A percentile compares a stretch with the other conserved stretches of the same genome.
Evolutionary conservation across 1,140 invertebrate species (phyloP).

Genomic region (Nautilus pompilius): DNA sequence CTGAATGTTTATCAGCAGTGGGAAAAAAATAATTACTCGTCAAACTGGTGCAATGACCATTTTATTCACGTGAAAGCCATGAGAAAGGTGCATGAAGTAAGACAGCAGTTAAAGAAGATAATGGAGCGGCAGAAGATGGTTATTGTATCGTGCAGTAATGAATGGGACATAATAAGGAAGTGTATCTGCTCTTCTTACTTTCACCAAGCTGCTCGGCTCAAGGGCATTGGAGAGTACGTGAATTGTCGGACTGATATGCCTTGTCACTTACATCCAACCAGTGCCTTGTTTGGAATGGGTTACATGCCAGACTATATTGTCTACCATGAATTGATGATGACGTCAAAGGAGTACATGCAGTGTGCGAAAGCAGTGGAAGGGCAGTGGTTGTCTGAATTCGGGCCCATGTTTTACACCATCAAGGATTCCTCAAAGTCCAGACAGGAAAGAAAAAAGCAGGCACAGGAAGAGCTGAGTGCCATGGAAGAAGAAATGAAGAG

Average conservation of each 20-base stretch:
- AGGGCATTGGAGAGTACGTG: constrained; percentile 98
- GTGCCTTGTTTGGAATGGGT: constrained; percentile 95
- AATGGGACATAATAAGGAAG: constrained; percentile 97
- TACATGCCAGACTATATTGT: constrained; percentile 98
- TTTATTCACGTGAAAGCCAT: constrained; percentile 98
- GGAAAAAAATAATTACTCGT: constrained; percentile 89
- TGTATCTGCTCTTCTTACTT: constrained; percentile 99
- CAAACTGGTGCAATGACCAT: constrained; percentile 94
- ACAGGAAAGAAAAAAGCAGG: constrained; percentile 62
- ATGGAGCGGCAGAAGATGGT: constrained; percentile 92
- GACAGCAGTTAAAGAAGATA: constrained; percentile 96
- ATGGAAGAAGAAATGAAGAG: constrained; percentile 97
- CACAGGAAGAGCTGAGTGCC: constrained; percentile 80
- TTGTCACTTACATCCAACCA: constrained; percentile 97
- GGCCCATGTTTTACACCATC: constrained; percentile 98
- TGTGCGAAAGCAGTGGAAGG: constrained; percentile 98
- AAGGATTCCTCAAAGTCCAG: constrained; percentile 60
- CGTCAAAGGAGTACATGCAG: constrained; percentile 98
- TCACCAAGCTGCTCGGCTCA: constrained; percentile 73
- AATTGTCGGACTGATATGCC: constrained; percentile 98
- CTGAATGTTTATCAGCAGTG: constrained; percentile 98
- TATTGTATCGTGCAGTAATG: constrained; percentile 87
- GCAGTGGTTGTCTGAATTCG: constrained; percentile 95
- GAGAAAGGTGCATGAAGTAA: constrained; percentile 92
- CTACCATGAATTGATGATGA: constrained; percentile 97